Conservation (phyloP, 2,113 vertebrate genomes). For the Mirounga angustirostris region DNA sequence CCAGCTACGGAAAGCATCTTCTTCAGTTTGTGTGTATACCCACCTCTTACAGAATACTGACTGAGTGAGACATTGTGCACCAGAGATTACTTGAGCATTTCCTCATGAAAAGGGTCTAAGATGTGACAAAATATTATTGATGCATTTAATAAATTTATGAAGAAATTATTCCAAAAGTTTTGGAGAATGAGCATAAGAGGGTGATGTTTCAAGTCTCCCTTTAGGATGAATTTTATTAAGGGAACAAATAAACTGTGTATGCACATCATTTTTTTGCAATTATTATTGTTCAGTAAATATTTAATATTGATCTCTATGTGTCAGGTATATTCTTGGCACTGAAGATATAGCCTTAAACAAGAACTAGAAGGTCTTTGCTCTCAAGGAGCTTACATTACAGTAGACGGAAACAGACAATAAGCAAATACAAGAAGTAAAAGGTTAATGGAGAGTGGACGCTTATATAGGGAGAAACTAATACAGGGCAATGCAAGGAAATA, state of each 20-base stretch:
- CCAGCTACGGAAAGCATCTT: background rate
- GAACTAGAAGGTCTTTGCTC: background rate
- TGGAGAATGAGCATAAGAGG: background rate
- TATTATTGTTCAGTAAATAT: constrained; percentile 45
- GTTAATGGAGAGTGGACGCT: background rate
- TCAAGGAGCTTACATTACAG: background rate
- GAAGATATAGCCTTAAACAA: background rate
- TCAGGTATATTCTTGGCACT: background rate
- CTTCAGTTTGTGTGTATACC: background rate
- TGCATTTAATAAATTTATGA: constrained; percentile 21
- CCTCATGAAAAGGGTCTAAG: background rate
- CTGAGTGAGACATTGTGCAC: background rate
- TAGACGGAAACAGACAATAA: background rate
- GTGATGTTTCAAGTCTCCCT: constrained; percentile 22
- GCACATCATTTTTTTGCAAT: background rate
- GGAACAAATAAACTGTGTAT: background rate
- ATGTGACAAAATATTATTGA: background rate
- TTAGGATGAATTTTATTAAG: constrained; percentile 5
- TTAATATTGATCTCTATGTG: constrained; percentile 15
- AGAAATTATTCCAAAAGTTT: constrained; percentile 17
- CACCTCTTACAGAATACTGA: background rate
- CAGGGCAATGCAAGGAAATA: background rate
- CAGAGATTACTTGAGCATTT: background rate
- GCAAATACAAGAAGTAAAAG: background rate
- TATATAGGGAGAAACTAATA: background rate